Base-by-base conservation (phyloP, 2,888 invertebrate genomes). In the Quadroppia sp. region DNA sequence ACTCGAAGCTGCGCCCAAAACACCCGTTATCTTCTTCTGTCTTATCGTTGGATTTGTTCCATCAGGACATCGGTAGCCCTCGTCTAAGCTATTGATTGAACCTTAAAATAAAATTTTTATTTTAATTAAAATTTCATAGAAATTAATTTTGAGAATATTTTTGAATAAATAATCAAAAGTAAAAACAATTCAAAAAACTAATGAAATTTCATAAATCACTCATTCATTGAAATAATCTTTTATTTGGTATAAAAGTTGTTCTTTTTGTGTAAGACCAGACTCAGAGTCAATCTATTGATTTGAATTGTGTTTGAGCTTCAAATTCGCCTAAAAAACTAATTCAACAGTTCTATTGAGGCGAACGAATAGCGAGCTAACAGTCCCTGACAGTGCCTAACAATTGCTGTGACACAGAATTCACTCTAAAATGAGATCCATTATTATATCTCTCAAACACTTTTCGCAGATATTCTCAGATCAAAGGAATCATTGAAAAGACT, bases 61-160 rank as follows among this genome's bases (percentile, higher is more conserved):
- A 77, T 82, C 81, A 2, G 80, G 78, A 84, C 92, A 93, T 80
- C 89, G 88, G 82, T 89, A 80, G 88, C 75, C 76, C 64, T 92
- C 92, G 79, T 93, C 92, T 77, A 95, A 83, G 36, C 94, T 94
- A 82, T 93, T 93, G 81, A 95, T 94, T 28, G 94, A 95, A 77
- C 95, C 95, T 95, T 36, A 36, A 11, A 36, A 36, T 36, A 30
- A 23, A 64, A n/a, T n/a, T n/a, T n/a, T n/a, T n/a, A n/a, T n/a
- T n/a, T n/a, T n/a, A n/a, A n/a, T n/a, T n/a, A n/a, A n/a, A n/a
- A n/a, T n/a, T n/a, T n/a, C n/a, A n/a, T n/a, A n/a, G n/a, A n/a
- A n/a, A n/a, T n/a, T n/a, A n/a, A n/a, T n/a, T n/a, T n/a, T n/a
- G n/a, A n/a, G n/a, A n/a, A n/a, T n/a, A n/a, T n/a, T n/a, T n/a